Base-by-base conservation (phyloP, 1,140 invertebrate species). In the Teleogryllus occipitalis region DNA sequence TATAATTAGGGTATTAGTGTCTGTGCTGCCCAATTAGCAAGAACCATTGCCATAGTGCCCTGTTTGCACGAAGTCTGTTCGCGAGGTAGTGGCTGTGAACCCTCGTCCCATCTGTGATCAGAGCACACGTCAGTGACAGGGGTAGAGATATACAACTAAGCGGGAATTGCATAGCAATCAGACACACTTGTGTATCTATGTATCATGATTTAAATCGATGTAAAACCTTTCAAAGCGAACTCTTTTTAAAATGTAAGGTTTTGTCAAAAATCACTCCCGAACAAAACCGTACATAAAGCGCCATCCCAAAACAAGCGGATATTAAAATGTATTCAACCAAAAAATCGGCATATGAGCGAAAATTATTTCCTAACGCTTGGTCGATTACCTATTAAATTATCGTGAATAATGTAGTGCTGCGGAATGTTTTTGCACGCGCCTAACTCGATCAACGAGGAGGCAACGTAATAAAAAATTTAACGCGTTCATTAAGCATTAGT, bases 241-340 rank as follows among this genome's bases (percentile, higher is more conserved):
- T 65, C 54, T 14, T 18, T 65, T 65, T 65, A 65, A 65, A 65
- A 65, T 18, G 54, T 65, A 65, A 65, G 2, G 54, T 65, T 65
- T 14, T 65, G 54, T 65, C 18, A 65, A 65, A 65, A 65, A 65
- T 65, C 54, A 7, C 54, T 65, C 18, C 7, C 18, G 54, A 65
- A 65, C 18, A 18, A 10, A 14, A 10, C 18, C 18, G 54, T 65
- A 14, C 54, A 39, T 39, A 39, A 39, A 39, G 27, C 27, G 27
- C 27, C 27, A 65, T 65, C 18, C 54, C 54, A 65, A 39, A 65
- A 65, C 54, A 65, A 65, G 54, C 54, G 54, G 54, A 65, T 65
- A 65, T 65, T 65, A 65, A 65, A 65, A 65, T 65, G 54, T 18
- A 65, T 65, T 65, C 54, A 65, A 65, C 54, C 54, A 65, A 65